A percentile compares a stretch with the other conserved stretches of the same genome.
phyloP scores from a whole-genome alignment of 2,797 vertebrate species.

The Melanotaenia pygmaea region DNA sequence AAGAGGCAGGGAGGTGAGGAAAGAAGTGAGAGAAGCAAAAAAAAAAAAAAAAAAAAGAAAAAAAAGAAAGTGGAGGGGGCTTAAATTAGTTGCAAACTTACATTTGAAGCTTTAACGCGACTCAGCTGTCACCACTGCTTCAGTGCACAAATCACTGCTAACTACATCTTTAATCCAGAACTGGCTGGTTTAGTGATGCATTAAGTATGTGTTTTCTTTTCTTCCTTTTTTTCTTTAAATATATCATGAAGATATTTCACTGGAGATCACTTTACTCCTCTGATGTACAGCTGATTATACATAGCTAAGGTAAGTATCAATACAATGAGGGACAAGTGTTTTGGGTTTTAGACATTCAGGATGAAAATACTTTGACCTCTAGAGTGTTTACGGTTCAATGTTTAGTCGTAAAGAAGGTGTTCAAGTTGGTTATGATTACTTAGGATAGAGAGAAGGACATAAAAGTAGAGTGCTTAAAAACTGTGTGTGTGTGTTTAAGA shows the following conservation, averaged over 20 bases:
- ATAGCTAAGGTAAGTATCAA: constrained; percentile 45
- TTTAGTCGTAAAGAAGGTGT: neutral
- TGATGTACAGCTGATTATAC: constrained; percentile 64
- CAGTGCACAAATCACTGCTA: constrained; percentile 5
- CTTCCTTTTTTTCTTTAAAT: neutral
- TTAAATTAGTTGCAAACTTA: constrained; percentile 16
- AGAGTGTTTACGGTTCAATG: neutral
- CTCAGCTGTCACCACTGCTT: neutral
- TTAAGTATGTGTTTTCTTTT: neutral
- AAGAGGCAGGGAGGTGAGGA: constrained; percentile 61
- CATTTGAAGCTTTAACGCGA: too few relatives aligned
- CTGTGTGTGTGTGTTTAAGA: neutral
- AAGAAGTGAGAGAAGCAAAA: constrained; percentile 34
- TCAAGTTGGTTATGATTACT: neutral
- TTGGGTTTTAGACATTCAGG: neutral
- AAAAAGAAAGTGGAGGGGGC: constrained; percentile 1
- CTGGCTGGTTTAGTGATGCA: neutral
- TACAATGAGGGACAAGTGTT: constrained; percentile 26
- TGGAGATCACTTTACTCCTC: constrained; percentile 45
- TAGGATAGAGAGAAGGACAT: neutral
- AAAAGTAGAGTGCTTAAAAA: neutral
- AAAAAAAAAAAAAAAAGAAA: constrained; percentile 26
- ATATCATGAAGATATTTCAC: constrained; percentile 7
- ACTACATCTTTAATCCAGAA: neutral
- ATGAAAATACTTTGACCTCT: neutral